A percentile compares a stretch with the other conserved stretches of the same genome.
phyloP scores from a whole-genome alignment of 1,140 invertebrate genomes.

The Watersipora subatra region DNA sequence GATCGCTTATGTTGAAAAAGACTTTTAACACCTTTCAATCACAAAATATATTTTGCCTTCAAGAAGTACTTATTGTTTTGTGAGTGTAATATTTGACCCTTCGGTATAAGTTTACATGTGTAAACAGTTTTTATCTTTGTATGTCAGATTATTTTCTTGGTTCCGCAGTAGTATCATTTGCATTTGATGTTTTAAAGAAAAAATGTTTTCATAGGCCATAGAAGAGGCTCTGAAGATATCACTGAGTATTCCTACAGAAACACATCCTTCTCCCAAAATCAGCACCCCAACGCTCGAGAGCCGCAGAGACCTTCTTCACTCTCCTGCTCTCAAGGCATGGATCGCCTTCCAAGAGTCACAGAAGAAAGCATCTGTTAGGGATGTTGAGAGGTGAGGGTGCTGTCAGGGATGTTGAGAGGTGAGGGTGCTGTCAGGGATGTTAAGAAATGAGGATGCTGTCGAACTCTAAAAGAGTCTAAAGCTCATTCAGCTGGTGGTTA shows the following conservation, averaged over 20 bases:
- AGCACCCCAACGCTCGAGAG: background rate
- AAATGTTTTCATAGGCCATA: background rate
- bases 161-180: too few species aligned
- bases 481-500: too few species aligned
- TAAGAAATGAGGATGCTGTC: slow-evolving; percentile 43
- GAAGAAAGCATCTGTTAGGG: slow-evolving; percentile 63
- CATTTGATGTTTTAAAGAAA: too few species aligned
- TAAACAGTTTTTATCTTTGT: too few species aligned
- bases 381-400: slow-evolving; percentile 17
- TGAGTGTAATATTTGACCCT: too few species aligned
- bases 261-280: background rate
- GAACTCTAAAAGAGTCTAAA: too few species aligned
- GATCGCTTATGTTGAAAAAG: too few species aligned
- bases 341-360: slow-evolving; percentile 76
- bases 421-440: slow-evolving; percentile 47
- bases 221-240: slow-evolving; percentile 2
- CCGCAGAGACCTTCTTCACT: slow-evolving; percentile 53
- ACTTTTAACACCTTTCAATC: too few species aligned
- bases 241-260: background rate
- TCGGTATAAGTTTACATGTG: too few species aligned
- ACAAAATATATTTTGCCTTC: too few species aligned
- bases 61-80: too few species aligned
- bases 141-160: too few species aligned
- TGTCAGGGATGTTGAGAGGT: slow-evolving; percentile 44
- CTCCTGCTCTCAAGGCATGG: slow-evolving; percentile 75